These are phyloP conservation scores for Scartelaos histophorus DNA, from an alignment of 2,113 vertebrate species.

Conservation along the genomic window DNA sequence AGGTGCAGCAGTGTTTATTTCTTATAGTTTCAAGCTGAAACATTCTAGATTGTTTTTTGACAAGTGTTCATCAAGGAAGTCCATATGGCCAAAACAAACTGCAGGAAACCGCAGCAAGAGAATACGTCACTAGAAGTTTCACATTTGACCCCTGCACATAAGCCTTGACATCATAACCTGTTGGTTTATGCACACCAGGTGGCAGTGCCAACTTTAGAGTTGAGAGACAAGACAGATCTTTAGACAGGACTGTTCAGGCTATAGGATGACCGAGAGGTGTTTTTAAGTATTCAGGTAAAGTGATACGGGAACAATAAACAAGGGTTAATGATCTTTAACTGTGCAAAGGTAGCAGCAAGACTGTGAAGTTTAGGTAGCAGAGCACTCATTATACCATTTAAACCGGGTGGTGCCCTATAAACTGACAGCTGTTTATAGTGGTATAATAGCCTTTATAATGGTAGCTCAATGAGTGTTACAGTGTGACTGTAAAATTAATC, in stretches of 20 bases:
- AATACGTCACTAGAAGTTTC: constrained; percentile 20
- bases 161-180: constrained; percentile 9
- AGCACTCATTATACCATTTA: not conserved
- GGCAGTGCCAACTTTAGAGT: not conserved
- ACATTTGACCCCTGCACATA: constrained; percentile 27
- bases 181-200: constrained; percentile 22
- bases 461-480: too few species aligned
- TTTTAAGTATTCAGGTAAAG: not conserved
- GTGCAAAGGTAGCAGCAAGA: not conserved
- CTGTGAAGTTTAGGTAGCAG: not conserved
- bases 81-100: constrained; percentile 9
- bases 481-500: too few species aligned
- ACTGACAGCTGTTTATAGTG: too few species aligned
- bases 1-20: too few species aligned
- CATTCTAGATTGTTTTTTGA: not conserved
- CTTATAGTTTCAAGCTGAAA: not conserved
- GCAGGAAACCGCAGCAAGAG: constrained; percentile 28
- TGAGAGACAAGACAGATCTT: not conserved
- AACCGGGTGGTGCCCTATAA: too few species aligned
- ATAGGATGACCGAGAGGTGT: too few species aligned
- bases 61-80: constrained; percentile 32
- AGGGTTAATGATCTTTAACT: not conserved
- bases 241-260: not conserved
- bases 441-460: too few species aligned
- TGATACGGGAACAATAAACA: not conserved